phyloP scores from a whole-genome alignment of 2,888 invertebrate species.

The Trichacis sp. region DNA sequence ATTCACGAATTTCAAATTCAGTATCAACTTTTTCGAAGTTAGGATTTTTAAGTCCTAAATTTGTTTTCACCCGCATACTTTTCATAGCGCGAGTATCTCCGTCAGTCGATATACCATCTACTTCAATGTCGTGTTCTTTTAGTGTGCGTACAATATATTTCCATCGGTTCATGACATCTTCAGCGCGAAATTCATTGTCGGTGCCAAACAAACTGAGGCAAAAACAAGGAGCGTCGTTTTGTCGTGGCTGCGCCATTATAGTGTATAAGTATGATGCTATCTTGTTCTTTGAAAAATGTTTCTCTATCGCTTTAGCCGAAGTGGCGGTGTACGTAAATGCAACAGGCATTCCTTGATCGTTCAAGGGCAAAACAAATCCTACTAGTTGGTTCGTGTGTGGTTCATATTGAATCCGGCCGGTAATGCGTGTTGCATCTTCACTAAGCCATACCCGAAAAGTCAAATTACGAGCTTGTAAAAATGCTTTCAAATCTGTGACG shows the following conservation, averaged over 20 bases:
- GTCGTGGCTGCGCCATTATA: conserved; percentile 28
- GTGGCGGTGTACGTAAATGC: conserved; percentile 32
- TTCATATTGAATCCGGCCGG: conserved; percentile 34
- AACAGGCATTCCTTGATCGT: conserved; percentile 18
- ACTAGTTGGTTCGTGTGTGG: conserved; percentile 42
- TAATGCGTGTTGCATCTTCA: too few relatives aligned
- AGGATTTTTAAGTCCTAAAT: conserved; percentile 1
- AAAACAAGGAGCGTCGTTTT: conserved; percentile 40
- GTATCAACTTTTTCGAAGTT: not conserved
- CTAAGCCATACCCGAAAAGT: too few relatives aligned
- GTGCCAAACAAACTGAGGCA: conserved; percentile 47
- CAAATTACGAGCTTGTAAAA: conserved; percentile 21
- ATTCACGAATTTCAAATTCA: conserved; percentile 3
- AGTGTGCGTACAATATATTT: conserved; percentile 33
- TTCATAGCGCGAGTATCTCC: conserved; percentile 47
- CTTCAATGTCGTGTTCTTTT: conserved; percentile 36
- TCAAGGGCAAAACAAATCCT: conserved; percentile 44
- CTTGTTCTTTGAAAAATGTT: conserved; percentile 28
- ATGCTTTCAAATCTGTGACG: conserved; percentile 22
- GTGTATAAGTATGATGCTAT: conserved; percentile 19
- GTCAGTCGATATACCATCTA: conserved; percentile 47
- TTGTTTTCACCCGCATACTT: conserved; percentile 39
- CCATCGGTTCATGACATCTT: conserved; percentile 44
- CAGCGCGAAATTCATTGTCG: conserved; percentile 46
- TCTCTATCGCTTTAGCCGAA: conserved; percentile 35